phyloP scores from a whole-genome alignment of 1,140 invertebrate species.

The Piezodorus guildinii region DNA sequence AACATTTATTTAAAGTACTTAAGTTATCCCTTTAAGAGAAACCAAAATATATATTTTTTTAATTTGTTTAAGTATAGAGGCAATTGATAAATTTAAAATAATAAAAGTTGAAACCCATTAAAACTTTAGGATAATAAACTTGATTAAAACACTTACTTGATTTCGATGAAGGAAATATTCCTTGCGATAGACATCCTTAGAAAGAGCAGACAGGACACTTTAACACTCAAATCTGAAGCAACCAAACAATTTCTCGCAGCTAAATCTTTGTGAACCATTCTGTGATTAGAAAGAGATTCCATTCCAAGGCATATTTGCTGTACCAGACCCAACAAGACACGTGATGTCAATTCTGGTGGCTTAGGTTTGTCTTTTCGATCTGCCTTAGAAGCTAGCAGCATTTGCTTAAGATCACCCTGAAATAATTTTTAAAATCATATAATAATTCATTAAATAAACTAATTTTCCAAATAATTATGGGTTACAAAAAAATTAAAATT shows the following conservation, averaged over 20 bases:
- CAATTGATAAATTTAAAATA: too few relatives aligned
- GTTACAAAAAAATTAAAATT: too few relatives aligned
- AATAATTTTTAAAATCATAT: not conserved
- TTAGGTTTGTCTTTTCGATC: constrained; percentile 35
- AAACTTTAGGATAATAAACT: too few relatives aligned
- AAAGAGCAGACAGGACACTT: constrained; percentile 72
- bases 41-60: too few relatives aligned
- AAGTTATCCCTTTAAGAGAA: too few relatives aligned
- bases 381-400: constrained; percentile 70
- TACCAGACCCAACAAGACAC: constrained; percentile 56
- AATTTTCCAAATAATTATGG: too few relatives aligned
- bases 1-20: too few relatives aligned
- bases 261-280: constrained; percentile 75
- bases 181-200: constrained; percentile 69
- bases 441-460: too few relatives aligned
- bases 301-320: constrained; percentile 74
- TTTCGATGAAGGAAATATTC: constrained; percentile 75
- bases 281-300: constrained; percentile 62
- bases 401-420: constrained; percentile 86
- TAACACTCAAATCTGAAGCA: constrained; percentile 66
- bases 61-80: too few relatives aligned
- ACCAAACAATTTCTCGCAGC: constrained; percentile 89
- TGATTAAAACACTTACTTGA: constrained; percentile 39
- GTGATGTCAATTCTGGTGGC: constrained; percentile 35
- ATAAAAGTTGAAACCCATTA: too few relatives aligned